Evolutionary conservation across 2,888 invertebrate genomes (phyloP), one percentile per base, ranked within the genome.

Genomic region (Axea sp.): DNA sequence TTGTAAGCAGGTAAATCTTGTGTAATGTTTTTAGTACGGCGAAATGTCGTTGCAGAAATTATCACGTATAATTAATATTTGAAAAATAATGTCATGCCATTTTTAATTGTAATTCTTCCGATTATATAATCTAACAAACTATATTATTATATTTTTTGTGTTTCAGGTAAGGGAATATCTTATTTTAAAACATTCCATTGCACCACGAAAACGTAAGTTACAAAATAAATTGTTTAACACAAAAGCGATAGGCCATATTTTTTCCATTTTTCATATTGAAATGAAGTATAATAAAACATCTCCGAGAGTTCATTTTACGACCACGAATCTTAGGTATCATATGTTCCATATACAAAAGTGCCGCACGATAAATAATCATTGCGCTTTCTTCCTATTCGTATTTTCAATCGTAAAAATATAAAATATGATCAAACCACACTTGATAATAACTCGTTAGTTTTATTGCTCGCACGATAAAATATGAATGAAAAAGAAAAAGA

Each of bases 381-480:
- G 73, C 67, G 22, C 35, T 59, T 67, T 73, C 60, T 49, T 73
- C 35, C 47, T 35, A 45, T 60, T 45, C 53, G 45, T 47, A 65
- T 45, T 73, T 65, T 72, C 59, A 59, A 71, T 71, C 64, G 59
- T 73, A 65, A 73, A 65, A 73, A 26, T 30, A 67, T 62, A 68
- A 68, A 73, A 72, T 64, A 72, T 53, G 57, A 24, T 9, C 35
- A 39, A 6, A n/a, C 35, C 35, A 35, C 31, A 19, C 65, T 65
- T 47, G 59, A 73, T 65, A 73, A 73, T 73, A 65, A 60, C 60
- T 59, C 53, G 65, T 73, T 65, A 65, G 60, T 60, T 73, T 73
- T 73, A 73, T 73, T 53, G 72, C 47, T 28, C 26, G 37, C 24
- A 41, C 39, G 37, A 47, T 65, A 60, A 60, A 73, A 12, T 26